A percentile compares a stretch with the other conserved stretches of the same genome.
Evolutionary conservation across 2,888 invertebrate species (phyloP).

Genomic region (Stenolophus ochropezus): DNA sequence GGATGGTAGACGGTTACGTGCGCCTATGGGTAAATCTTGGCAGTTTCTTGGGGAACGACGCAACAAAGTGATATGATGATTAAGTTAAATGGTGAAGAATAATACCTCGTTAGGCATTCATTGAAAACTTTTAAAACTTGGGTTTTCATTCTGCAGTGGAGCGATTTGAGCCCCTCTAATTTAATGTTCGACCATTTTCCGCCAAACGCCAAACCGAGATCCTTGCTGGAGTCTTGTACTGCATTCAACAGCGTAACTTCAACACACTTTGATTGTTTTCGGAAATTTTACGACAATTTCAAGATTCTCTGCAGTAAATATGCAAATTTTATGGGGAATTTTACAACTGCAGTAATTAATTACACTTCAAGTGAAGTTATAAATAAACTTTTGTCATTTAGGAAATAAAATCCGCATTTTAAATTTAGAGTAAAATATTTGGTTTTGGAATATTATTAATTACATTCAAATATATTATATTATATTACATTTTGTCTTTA

Average conservation of each 20-base stretch:
- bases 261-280: not conserved
- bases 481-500: too few species aligned
- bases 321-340: not conserved
- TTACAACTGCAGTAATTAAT: not conserved
- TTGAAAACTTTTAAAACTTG: conserved; percentile 71
- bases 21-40: not conserved
- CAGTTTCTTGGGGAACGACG: conserved; percentile 60
- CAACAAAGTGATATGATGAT: conserved; percentile 73
- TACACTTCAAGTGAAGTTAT: not conserved
- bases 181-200: conserved; percentile 67
- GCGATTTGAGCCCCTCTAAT: conserved; percentile 71
- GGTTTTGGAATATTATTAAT: too few species aligned
- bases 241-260: not conserved
- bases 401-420: not conserved
- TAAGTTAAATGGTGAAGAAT: conserved; percentile 73
- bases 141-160: conserved; percentile 69
- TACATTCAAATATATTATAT: too few species aligned
- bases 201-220: conserved; percentile 7
- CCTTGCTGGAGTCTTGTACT: not conserved
- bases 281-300: not conserved
- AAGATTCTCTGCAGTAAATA: not conserved
- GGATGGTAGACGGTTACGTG: too few species aligned
- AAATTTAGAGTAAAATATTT: too few species aligned
- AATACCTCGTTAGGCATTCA: conserved; percentile 73
- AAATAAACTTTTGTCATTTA: not conserved